These are phyloP conservation scores for Aquatica leii DNA, from an alignment of 2,888 invertebrate genomes.

Conservation along the genomic window DNA sequence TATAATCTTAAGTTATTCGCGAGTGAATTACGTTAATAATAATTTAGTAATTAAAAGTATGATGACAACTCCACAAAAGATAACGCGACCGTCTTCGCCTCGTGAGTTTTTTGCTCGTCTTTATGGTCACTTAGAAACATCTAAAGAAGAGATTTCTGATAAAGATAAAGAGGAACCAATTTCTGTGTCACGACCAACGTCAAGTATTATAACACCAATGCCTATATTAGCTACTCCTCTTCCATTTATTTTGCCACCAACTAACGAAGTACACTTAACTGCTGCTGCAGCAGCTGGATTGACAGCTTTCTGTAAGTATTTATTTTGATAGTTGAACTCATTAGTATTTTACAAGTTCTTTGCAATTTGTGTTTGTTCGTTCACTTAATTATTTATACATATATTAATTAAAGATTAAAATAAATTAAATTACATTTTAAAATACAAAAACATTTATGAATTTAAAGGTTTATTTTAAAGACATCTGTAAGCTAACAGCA, in stretches of 20 bases:
- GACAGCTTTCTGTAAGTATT: slow-evolving; percentile 63
- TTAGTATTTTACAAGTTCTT: background rate
- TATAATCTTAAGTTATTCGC: background rate
- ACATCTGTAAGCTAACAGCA: background rate
- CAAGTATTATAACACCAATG: slow-evolving; percentile 52
- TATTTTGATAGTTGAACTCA: background rate
- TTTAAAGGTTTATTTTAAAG: no score
- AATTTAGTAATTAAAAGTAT: no score
- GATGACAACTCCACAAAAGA: slow-evolving; percentile 46
- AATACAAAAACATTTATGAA: no score
- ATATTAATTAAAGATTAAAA: no score
- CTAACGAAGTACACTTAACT: slow-evolving; percentile 58
- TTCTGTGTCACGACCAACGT: slow-evolving; percentile 10
- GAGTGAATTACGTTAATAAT: slow-evolving; percentile 1
- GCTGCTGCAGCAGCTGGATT: slow-evolving; percentile 67
- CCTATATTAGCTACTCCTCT: slow-evolving; percentile 55
- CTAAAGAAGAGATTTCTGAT: slow-evolving; percentile 37
- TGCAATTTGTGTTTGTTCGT: no score
- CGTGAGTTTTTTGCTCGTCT: slow-evolving; percentile 82
- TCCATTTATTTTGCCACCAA: slow-evolving; percentile 55
- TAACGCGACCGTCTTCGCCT: slow-evolving; percentile 73
- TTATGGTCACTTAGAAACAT: slow-evolving; percentile 77
- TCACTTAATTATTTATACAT: no score
- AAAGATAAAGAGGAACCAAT: slow-evolving; percentile 37
- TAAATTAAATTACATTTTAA: no score